These are phyloP conservation scores for Thamnaconus septentrionalis DNA, from an alignment of 2,113 vertebrate genomes.

Conservation along the genomic window DNA sequence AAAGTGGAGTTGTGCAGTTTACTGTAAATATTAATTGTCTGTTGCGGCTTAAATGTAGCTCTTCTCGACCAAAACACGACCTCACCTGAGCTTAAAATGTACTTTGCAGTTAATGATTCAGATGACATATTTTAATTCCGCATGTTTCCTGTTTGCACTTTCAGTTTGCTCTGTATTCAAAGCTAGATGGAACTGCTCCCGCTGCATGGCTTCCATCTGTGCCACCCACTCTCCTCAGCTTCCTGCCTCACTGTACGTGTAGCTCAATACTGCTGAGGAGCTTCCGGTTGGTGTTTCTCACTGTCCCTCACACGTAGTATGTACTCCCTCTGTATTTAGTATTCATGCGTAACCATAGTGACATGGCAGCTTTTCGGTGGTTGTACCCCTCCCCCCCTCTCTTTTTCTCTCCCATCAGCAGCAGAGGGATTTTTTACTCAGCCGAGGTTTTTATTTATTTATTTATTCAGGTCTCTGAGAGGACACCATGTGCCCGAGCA, in stretches of 20 bases:
- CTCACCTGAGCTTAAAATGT: no score
- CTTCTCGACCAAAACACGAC: no score
- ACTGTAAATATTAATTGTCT: no score
- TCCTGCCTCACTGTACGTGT: neutral
- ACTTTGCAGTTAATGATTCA: no score
- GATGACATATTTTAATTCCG: no score
- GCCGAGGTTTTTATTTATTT: constrained; percentile 33
- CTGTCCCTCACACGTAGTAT: constrained; percentile 33
- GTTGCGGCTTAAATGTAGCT: no score
- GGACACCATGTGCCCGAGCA: constrained; percentile 21
- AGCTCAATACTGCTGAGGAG: constrained; percentile 26
- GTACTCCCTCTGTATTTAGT: constrained; percentile 26
- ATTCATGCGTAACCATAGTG: constrained; percentile 13
- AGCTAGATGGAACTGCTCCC: no score
- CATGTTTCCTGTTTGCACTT: no score
- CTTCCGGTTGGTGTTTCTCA: constrained; percentile 31
- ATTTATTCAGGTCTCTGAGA: constrained; percentile 32
- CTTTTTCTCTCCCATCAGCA: neutral
- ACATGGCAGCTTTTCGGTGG: constrained; percentile 25
- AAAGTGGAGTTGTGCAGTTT: neutral
- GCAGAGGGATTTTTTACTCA: neutral
- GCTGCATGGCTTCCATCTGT: no score
- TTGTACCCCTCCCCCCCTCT: constrained; percentile 9
- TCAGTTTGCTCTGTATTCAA: no score
- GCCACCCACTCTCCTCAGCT: no score